Conservation (phyloP, 2,113 vertebrate genomes). For the Nansenia antarctica region DNA sequence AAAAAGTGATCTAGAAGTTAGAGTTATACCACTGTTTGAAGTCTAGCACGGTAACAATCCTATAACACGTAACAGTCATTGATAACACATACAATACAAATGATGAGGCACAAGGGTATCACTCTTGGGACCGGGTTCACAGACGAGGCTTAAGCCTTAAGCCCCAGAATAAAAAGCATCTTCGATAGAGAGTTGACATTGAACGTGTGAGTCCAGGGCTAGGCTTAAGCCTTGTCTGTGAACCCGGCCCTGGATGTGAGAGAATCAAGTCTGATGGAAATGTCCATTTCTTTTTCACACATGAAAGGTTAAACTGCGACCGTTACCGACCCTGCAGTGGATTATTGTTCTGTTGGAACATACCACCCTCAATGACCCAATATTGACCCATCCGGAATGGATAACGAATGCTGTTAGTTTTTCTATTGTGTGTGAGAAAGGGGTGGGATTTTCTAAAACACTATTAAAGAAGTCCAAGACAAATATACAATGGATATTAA, state of each 20-base stretch:
- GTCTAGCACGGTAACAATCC: background rate
- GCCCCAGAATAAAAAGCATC: no score
- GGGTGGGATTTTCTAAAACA: background rate
- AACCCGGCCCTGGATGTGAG: no score
- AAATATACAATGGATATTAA: conserved; percentile 6
- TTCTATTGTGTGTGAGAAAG: background rate
- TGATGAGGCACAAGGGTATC: no score
- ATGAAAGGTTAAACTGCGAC: background rate
- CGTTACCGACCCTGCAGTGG: background rate
- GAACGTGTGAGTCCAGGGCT: conserved; percentile 15
- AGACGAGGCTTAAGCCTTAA: no score
- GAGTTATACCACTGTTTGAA: background rate
- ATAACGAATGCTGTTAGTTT: background rate
- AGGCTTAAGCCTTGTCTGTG: no score
- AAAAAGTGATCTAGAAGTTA: background rate
- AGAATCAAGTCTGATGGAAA: no score
- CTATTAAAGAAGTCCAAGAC: background rate
- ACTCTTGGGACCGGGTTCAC: no score
- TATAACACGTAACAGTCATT: background rate
- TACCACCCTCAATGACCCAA: background rate
- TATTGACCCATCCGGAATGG: background rate
- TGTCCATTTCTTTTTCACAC: no score
- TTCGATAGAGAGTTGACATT: background rate
- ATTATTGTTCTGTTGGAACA: background rate
- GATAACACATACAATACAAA: no score